A percentile compares a stretch with the other conserved stretches of the same genome.
phyloP scores from a whole-genome alignment of 2,888 invertebrate genomes.

The Taphrorychus bicolor region DNA sequence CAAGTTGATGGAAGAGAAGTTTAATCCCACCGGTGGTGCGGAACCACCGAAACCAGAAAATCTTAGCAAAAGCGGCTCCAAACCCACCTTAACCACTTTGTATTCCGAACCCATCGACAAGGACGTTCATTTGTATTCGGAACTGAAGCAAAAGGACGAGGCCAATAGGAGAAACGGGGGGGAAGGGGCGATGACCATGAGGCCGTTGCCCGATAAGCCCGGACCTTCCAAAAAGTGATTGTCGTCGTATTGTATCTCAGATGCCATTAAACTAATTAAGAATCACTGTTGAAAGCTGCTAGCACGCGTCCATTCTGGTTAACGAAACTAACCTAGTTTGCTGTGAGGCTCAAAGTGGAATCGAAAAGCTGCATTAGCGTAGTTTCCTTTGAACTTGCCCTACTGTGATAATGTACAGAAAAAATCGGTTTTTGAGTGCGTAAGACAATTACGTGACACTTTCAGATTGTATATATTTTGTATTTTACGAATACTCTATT shows the following conservation, averaged over 20 bases:
- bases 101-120: slow-evolving; percentile 66
- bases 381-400: slow-evolving; percentile 43
- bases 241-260: neutral
- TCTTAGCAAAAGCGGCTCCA: slow-evolving; percentile 8
- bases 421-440: neutral
- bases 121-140: slow-evolving; percentile 64
- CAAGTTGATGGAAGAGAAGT: slow-evolving; percentile 67
- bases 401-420: slow-evolving; percentile 53
- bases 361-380: too few species aligned
- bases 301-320: neutral
- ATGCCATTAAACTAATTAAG: neutral
- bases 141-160: slow-evolving; percentile 61
- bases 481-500: slow-evolving; percentile 35
- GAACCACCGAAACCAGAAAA: neutral
- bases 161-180: slow-evolving; percentile 47
- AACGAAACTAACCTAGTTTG: slow-evolving; percentile 31
- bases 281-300: neutral
- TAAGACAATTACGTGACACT: too few species aligned
- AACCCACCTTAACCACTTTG: slow-evolving; percentile 60
- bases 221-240: slow-evolving; percentile 47
- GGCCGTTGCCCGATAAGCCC: slow-evolving; percentile 75
- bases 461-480: slow-evolving; percentile 48
- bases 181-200: slow-evolving; percentile 66
- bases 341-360: too few species aligned
- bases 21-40: slow-evolving; percentile 52